Evolutionary conservation across 35 echinoderm and acorn worm species (phyloP).

Genomic region (Acanthaster planci): DNA sequence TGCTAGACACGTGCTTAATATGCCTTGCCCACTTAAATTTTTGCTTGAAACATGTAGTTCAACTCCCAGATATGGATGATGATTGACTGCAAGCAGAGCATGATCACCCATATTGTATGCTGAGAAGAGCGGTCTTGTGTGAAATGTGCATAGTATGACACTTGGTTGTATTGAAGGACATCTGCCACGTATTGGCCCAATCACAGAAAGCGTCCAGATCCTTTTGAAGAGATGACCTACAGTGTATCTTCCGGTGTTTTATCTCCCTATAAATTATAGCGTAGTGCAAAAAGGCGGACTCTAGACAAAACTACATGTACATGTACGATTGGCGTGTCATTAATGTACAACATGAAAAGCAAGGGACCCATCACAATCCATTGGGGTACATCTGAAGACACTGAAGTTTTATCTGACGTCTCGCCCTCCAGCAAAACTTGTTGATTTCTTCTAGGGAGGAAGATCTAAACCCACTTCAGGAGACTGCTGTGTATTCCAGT

Average conservation of each 20-base stretch:
- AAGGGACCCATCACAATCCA: too few species aligned
- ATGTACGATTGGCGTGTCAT: conserved; percentile 26
- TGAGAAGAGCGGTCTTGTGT: too few species aligned
- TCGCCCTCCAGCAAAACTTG: background rate
- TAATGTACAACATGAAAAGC: conserved; percentile 40
- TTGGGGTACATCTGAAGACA: background rate
- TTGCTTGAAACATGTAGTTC: too few species aligned
- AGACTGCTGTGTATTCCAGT: background rate
- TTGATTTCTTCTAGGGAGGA: background rate
- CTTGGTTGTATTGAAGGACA: conserved; percentile 41
- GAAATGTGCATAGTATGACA: conserved; percentile 14
- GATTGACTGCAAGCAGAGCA: too few species aligned
- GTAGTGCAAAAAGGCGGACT: conserved; percentile 21
- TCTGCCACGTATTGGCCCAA: conserved; percentile 36
- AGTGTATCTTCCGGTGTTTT: background rate
- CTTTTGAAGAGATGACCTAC: background rate
- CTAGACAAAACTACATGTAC: background rate
- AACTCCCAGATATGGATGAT: too few species aligned
- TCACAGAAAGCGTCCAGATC: conserved; percentile 16
- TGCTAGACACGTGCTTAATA: too few species aligned
- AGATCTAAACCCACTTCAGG: background rate
- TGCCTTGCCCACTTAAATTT: too few species aligned
- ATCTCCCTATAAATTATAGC: conserved; percentile 16
- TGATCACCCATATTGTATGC: too few species aligned
- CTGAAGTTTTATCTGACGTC: background rate